Evolutionary conservation across 2,113 vertebrate species (phyloP), one percentile per base, ranked within the genome.

Genomic region (Bagarius yarrelli): DNA sequence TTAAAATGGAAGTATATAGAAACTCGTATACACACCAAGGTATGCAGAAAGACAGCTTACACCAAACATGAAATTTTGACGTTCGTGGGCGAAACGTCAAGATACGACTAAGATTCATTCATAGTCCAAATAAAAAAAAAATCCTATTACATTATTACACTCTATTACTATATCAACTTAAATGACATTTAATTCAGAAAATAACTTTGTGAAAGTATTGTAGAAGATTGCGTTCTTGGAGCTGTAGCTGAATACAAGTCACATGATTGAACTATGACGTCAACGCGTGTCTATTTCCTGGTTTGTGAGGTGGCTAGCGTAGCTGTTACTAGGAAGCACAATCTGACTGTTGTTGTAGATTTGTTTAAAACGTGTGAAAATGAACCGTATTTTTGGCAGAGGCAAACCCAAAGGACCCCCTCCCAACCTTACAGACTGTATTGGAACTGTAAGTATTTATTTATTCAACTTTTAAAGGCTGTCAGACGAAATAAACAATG

Each of bases 401-500:
- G 93, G 95, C 16, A 98, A 95, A 86, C 91, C 95, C 0, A 98
- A 98, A 88, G 96, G 67, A 23, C 97, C 98, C 0, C 94, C 97
- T 0, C 96, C 98, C 14, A 99, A 95, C 89, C 91, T 99, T n/a
- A 93, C 96, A 0, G 98, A 99, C 92, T 99, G 97, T 79, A 99
- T 99, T 82, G 95, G 95, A 83, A 95, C 72, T 83, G 98, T 99
- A 88, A 92, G 95, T 92, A 30, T 21, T 63, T 1, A 16, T 40
- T 74, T 4, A 60, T 57, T 1, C 8, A 79, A 87, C 84, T 88
- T 88, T 86, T 50, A 69, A 59, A 16, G 61, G 9, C 72, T 66
- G 27, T 73, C 55, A 63, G 63, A 2, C 60, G 74, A 55, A 83
- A 86, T 85, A 92, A 92, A 91, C 91, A 91, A 92, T 83, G 88